Evolutionary conservation across 2,113 vertebrate genomes (phyloP).

Genomic region (Pteronura brasiliensis): DNA sequence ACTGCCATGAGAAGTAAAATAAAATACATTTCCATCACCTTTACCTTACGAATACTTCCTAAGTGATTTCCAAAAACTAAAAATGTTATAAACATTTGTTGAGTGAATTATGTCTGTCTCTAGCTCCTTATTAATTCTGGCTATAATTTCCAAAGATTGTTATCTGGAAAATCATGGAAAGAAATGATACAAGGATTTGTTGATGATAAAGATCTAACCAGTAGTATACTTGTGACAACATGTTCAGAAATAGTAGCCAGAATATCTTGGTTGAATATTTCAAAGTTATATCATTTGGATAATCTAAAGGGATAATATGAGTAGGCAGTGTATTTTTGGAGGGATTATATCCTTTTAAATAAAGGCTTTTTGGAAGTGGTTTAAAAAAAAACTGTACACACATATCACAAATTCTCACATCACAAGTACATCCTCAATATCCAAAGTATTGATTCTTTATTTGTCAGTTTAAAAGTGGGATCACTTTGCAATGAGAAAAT

Average conservation of each 20-base stretch:
- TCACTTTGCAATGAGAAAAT: neutral
- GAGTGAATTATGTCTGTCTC: neutral
- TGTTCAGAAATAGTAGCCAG: neutral
- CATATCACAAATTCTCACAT: neutral
- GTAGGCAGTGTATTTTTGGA: neutral
- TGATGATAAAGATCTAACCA: neutral
- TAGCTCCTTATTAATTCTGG: neutral
- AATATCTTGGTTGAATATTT: neutral
- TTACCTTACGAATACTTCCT: neutral
- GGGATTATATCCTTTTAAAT: neutral
- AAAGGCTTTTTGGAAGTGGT: neutral
- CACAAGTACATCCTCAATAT: neutral
- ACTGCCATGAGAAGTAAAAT: neutral
- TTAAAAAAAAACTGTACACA: conserved; percentile 15
- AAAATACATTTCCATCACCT: neutral
- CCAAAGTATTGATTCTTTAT: neutral
- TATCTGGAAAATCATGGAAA: neutral
- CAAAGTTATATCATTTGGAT: neutral
- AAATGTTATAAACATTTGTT: neutral
- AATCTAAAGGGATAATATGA: neutral
- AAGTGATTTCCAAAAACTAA: neutral
- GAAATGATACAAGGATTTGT: neutral
- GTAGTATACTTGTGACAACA: neutral
- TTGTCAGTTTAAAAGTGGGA: neutral
- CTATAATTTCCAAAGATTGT: neutral